phyloP scores from a whole-genome alignment of 92 coral and sea anemone genomes.

The Metridium senile region DNA sequence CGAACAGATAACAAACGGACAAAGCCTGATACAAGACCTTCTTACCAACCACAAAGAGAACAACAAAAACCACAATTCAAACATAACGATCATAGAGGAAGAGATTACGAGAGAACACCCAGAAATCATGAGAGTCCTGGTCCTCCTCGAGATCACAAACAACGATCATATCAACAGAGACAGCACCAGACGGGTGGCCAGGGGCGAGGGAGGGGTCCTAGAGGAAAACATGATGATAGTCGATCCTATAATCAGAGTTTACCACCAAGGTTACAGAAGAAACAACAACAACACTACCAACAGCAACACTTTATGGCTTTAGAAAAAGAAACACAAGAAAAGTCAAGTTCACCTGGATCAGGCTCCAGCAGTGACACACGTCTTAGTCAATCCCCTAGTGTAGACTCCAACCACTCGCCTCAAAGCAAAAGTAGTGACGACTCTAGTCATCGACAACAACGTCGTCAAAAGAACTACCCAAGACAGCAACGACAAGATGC shows the following conservation, averaged over 20 bases:
- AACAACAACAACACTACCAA: conserved; percentile 84
- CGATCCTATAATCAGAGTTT: conserved; percentile 73
- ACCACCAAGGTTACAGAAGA: conserved; percentile 86
- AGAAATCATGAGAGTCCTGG: neutral
- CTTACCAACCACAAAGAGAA: conserved; percentile 17
- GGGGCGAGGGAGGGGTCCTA: conserved; percentile 65
- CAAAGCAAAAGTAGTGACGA: conserved; percentile 33
- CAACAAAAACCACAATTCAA: conserved; percentile 6
- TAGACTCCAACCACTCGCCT: conserved; percentile 25
- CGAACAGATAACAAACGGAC: conserved; percentile 15
- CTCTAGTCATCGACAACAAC: conserved; percentile 30
- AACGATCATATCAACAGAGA: conserved; percentile 63
- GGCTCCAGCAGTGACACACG: conserved; percentile 41
- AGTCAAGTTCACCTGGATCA: conserved; percentile 47
- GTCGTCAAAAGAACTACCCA: neutral
- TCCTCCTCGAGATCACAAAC: conserved; percentile 31
- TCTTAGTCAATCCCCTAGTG: conserved; percentile 38
- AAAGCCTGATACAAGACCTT: conserved; percentile 9
- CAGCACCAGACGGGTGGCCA: conserved; percentile 71
- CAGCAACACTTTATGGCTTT: conserved; percentile 48
- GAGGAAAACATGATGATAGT: conserved; percentile 75
- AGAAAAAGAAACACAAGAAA: conserved; percentile 31
- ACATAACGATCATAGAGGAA: conserved; percentile 10
- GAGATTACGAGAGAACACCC: conserved; percentile 11
- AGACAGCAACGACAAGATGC: conserved; percentile 24